Percentiles rank a stretch among this genome's conserved stretches.
These are phyloP conservation scores for Orchestes rusci DNA, from an alignment of 2,888 invertebrate species.

Conservation along the genomic window DNA sequence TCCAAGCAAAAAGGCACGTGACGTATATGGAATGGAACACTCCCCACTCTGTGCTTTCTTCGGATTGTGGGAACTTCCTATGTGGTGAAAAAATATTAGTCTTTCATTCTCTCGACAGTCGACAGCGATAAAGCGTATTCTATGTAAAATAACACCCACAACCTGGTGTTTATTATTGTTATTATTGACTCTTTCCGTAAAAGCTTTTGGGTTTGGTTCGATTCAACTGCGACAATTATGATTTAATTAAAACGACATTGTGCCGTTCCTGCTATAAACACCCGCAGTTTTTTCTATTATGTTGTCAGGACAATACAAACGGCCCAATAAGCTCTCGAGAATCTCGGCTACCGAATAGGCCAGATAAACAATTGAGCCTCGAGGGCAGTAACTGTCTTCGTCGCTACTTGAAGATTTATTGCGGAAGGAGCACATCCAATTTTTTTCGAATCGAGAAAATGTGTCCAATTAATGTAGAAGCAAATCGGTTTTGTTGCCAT, in stretches of 20 bases:
- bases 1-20: constrained; percentile 39
- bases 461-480: no score
- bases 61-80: constrained; percentile 32
- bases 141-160: constrained; percentile 41
- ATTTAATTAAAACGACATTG: no score
- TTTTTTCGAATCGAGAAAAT: no score
- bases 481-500: no score
- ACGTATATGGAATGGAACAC: constrained; percentile 18
- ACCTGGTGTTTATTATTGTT: constrained; percentile 10
- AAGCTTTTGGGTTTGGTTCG: constrained; percentile 1
- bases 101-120: constrained; percentile 46
- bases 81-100: constrained; percentile 43
- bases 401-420: constrained; percentile 16
- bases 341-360: constrained; percentile 41
- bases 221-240: no score
- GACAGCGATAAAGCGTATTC: constrained; percentile 42
- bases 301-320: constrained; percentile 46
- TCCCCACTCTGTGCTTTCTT: constrained; percentile 4
- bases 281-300: constrained; percentile 38
- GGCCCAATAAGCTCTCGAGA: constrained; percentile 42
- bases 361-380: constrained; percentile 41
- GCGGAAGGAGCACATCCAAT: no score
- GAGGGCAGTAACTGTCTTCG: constrained; percentile 21
- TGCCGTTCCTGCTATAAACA: no score
- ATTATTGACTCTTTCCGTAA: constrained; percentile 5